Evolutionary conservation across 2,797 vertebrate species (phyloP), one percentile per base, ranked within the genome.

Genomic region (Nasua narica): DNA sequence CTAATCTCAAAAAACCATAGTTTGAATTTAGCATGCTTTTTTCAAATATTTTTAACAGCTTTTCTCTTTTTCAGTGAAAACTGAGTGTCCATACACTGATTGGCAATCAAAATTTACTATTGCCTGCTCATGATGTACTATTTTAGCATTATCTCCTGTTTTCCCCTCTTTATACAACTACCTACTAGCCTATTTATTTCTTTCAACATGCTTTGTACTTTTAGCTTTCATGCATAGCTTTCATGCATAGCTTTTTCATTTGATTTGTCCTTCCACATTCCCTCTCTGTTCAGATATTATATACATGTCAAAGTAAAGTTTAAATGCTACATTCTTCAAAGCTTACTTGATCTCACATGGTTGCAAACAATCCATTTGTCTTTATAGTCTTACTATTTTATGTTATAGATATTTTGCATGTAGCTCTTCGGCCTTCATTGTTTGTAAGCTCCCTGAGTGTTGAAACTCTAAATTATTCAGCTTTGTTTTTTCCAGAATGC

Each of bases 391-490:
- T 81, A 54, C 67, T 74, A 54, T 23, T 37, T 76, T 69, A 32
- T 52, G 19, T 25, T 78, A 56, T 19, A 88, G 48, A 81, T 81
- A 74, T 40, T 91, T 89, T 67, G 29, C 72, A 82, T 43, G 40
- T 13, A 79, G 15, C 3, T 94, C 91, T 88, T 76, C 14, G 82
- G 29, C n/a, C 43, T 50, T 87, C 50, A 52, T 90, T 94, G 69
- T 74, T 82, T 83, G 56, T 67, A 84, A 79, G 90, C 79, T 82
- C 29, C 35, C 50, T 91, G 77, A 84, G 88, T 91, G 32, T 40
- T 69, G 67, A 89, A 84, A 95, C 8, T 95, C 65, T 95, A 81
- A 95, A 97, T 96, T 79, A 74, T 70, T 95, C 90, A 77, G 29
- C 70, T 90, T 93, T 69, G 48, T 60, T 19, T 77, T 72, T 50